Evolutionary conservation across 2,113 vertebrate genomes (phyloP).

Genomic region (Rhabdornis inornatus): DNA sequence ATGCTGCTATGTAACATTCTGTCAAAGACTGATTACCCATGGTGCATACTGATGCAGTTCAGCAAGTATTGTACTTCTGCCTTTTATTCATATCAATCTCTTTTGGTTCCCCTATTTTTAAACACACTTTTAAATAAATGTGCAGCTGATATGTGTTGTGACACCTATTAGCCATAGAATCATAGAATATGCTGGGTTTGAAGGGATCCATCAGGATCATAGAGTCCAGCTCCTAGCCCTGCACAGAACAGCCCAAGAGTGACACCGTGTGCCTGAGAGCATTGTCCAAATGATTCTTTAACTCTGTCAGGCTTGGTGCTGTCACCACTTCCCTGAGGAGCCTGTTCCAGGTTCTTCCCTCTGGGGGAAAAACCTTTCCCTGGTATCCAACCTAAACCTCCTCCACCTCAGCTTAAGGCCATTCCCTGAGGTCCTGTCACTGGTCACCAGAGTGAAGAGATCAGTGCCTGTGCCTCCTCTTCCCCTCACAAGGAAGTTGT

Average conservation of each 20-base stretch:
- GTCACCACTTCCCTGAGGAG: not conserved
- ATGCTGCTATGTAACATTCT: not conserved
- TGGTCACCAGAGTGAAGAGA: not conserved
- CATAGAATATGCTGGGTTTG: not conserved
- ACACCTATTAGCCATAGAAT: not conserved
- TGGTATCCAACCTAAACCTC: not conserved
- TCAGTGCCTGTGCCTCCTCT: fast-evolving
- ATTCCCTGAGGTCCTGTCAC: fast-evolving
- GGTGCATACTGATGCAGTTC: not conserved
- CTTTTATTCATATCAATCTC: not conserved
- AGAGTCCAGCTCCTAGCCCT: not conserved
- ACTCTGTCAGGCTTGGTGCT: not conserved
- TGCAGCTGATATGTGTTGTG: not conserved
- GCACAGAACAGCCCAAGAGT: not conserved
- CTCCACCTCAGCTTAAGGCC: not conserved
- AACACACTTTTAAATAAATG: not conserved
- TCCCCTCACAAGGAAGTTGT: not conserved
- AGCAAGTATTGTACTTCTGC: not conserved
- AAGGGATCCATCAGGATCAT: not conserved
- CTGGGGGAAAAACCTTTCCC: not conserved
- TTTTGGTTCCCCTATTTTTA: not conserved
- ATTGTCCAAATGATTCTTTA: not conserved
- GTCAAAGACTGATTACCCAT: not conserved
- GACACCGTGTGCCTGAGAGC: not conserved
- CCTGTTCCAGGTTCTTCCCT: not conserved